These are phyloP conservation scores for Himalopsyche kuldschensis DNA, from an alignment of 2,888 invertebrate genomes.

Conservation along the genomic window DNA sequence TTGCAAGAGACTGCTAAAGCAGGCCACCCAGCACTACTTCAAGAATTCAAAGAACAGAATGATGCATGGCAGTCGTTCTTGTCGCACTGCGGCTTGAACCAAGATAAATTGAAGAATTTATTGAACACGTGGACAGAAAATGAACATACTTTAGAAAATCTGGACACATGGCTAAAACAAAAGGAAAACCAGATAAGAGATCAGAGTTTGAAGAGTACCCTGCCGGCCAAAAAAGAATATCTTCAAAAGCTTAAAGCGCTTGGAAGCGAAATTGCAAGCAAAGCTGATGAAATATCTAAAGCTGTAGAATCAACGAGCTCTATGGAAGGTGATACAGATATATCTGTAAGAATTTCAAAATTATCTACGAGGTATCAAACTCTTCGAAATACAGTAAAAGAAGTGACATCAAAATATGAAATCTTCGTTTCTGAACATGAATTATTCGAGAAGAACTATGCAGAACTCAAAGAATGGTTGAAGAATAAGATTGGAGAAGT, in stretches of 20 bases:
- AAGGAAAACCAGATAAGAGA: slow-evolving; percentile 86
- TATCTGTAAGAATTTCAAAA: slow-evolving; percentile 74
- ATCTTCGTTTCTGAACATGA: slow-evolving; percentile 85
- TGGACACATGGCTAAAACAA: slow-evolving; percentile 83
- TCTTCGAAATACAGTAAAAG: slow-evolving; percentile 78
- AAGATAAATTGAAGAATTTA: slow-evolving; percentile 72
- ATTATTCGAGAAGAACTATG: slow-evolving; percentile 74
- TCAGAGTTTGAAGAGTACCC: slow-evolving; percentile 83
- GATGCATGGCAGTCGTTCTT: slow-evolving; percentile 76
- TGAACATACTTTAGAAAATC: slow-evolving; percentile 72
- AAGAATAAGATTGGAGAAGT: slow-evolving; percentile 72
- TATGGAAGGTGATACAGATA: slow-evolving; percentile 74
- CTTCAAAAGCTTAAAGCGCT: slow-evolving; percentile 74
- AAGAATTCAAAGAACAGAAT: slow-evolving; percentile 74
- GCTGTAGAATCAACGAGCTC: slow-evolving; percentile 70
- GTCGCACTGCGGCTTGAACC: slow-evolving; percentile 68
- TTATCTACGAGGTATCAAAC: slow-evolving; percentile 80
- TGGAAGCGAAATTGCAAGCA: slow-evolving; percentile 69
- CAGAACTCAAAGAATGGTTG: slow-evolving; percentile 75
- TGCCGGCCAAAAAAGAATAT: slow-evolving; percentile 79
- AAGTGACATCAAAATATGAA: slow-evolving; percentile 80
- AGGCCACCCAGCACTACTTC: slow-evolving; percentile 74
- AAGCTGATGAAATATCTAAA: slow-evolving; percentile 68
- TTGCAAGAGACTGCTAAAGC: slow-evolving; percentile 74
- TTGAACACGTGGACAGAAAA: slow-evolving; percentile 82